A percentile compares a stretch with the other conserved stretches of the same genome.
phyloP scores from a whole-genome alignment of 2,888 invertebrate genomes.

The Aphidoletes aphidimyza region DNA sequence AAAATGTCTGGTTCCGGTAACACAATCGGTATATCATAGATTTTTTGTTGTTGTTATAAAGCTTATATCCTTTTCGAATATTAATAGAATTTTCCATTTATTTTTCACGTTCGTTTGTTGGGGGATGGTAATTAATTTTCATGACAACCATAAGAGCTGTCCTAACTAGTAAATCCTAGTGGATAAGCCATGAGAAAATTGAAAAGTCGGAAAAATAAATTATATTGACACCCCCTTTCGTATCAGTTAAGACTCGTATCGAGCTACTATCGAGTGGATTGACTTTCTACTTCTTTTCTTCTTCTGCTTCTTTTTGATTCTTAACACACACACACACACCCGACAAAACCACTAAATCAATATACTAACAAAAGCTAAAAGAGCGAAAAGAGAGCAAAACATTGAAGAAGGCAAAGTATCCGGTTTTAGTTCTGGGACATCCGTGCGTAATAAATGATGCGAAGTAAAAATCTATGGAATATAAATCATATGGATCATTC shows the following conservation, averaged over 20 bases:
- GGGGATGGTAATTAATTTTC: not conserved
- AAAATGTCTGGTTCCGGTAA: not conserved
- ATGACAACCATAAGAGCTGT: slow-evolving; percentile 20
- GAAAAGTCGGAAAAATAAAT: slow-evolving; percentile 49
- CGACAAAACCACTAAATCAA: slow-evolving; percentile 23
- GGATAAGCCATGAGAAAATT: slow-evolving; percentile 43
- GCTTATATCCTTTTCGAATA: slow-evolving; percentile 7
- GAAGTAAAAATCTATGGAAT: slow-evolving; percentile 1
- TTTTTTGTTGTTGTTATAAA: not conserved
- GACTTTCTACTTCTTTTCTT: no score
- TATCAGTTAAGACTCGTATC: not conserved
- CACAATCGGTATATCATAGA: not conserved
- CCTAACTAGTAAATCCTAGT: not conserved
- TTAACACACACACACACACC: not conserved
- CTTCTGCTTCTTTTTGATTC: no score
- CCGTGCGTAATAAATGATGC: slow-evolving; percentile 25
- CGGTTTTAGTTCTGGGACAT: slow-evolving; percentile 33
- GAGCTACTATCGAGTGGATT: not conserved
- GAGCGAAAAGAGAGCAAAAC: not conserved
- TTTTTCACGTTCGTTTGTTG: not conserved
- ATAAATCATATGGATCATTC: slow-evolving; percentile 33
- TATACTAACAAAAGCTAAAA: not conserved
- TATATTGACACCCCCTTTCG: slow-evolving; percentile 30
- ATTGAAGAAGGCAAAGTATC: not conserved
- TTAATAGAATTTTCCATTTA: slow-evolving; percentile 15